These are phyloP conservation scores for Centropus unirufus DNA, from an alignment of 2,113 vertebrate species.

Conservation along the genomic window DNA sequence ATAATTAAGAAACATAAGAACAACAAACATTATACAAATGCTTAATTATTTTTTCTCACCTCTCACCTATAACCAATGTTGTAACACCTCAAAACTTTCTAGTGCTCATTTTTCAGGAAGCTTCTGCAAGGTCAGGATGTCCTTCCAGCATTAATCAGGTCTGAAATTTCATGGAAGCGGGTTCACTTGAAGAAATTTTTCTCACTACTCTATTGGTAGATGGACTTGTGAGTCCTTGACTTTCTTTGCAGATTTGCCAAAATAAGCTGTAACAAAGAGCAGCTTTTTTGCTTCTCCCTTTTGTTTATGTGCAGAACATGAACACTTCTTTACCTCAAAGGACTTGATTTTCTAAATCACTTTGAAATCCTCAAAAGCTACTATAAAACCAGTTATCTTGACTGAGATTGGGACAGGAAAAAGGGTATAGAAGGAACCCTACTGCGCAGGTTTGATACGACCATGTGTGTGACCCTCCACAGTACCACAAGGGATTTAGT, in stretches of 20 bases:
- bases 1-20: background rate
- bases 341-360: conserved; percentile 48
- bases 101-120: background rate
- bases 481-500: background rate
- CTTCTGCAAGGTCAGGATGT: background rate
- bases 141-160: background rate
- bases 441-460: background rate
- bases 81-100: background rate
- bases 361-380: conserved; percentile 57
- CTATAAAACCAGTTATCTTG: conserved; percentile 42
- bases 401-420: background rate
- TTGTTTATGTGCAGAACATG: conserved; percentile 16
- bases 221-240: background rate
- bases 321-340: conserved; percentile 39
- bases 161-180: background rate
- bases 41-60: background rate
- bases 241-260: conserved; percentile 37
- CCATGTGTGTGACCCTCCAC: conserved; percentile 19
- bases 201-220: background rate
- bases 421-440: conserved; percentile 28
- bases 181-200: background rate
- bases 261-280: conserved; percentile 13
- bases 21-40: background rate
- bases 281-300: conserved; percentile 22
- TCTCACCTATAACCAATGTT: background rate